Percentiles rank a stretch among this genome's conserved stretches.
Conservation (phyloP, 30 jellyfish, hydroid and myxozoan genomes). For the Cassiopea andromeda region DNA sequence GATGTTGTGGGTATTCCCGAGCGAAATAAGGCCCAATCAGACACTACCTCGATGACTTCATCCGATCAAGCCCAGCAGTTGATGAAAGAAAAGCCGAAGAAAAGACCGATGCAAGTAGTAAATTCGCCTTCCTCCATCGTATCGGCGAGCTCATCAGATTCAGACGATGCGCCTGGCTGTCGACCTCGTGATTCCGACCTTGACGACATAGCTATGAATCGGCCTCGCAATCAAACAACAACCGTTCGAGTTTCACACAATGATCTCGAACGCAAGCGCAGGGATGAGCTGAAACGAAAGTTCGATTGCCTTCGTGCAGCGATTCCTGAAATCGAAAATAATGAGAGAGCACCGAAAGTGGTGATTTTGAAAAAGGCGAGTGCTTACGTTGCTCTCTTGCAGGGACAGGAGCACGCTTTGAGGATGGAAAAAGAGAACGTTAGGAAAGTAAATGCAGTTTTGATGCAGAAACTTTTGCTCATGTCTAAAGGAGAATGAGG, state of each 20-base stretch:
- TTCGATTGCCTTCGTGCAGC: slow-evolving; percentile 84
- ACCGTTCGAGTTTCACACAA: slow-evolving; percentile 76
- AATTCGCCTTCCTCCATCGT: slow-evolving; percentile 14
- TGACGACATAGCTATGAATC: slow-evolving; percentile 7
- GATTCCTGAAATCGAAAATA: slow-evolving; percentile 79
- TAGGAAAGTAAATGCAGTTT: slow-evolving; percentile 44
- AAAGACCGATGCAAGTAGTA: background rate
- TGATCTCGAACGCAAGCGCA: slow-evolving; percentile 82
- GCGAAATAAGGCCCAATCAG: slow-evolving; percentile 14
- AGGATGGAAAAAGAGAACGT: slow-evolving; percentile 57
- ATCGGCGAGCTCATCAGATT: slow-evolving; percentile 54
- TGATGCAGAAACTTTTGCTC: slow-evolving; percentile 55
- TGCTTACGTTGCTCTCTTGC: slow-evolving; percentile 66
- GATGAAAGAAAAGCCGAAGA: slow-evolving; percentile 28
- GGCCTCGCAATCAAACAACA: slow-evolving; percentile 28
- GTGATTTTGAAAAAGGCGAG: slow-evolving; percentile 78
- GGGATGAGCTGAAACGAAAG: slow-evolving; percentile 86
- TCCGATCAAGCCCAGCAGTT: slow-evolving; percentile 16
- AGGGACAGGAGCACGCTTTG: slow-evolving; percentile 59
- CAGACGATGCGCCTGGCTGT: slow-evolving; percentile 38
- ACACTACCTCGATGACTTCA: background rate
- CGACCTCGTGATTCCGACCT: slow-evolving; percentile 8
- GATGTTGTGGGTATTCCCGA: slow-evolving; percentile 81
- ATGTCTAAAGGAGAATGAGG: slow-evolving; percentile 18
- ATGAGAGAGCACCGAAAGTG: slow-evolving; percentile 90